These are phyloP conservation scores for Calliopsis andreniformis DNA, from an alignment of 1,140 invertebrate genomes.

Conservation along the genomic window DNA sequence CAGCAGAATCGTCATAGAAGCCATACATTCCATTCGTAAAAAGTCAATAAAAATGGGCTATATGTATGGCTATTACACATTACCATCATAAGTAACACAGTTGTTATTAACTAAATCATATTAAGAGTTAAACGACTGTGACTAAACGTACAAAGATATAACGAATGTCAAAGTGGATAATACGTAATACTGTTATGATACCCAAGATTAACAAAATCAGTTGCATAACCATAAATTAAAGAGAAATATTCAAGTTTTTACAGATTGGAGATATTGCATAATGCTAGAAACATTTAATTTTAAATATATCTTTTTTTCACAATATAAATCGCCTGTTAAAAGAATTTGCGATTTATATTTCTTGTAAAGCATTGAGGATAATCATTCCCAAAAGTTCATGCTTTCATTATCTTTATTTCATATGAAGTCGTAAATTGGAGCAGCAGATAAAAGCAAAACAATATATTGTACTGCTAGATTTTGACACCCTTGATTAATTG, in stretches of 20 bases:
- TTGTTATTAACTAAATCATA: conserved; percentile 67
- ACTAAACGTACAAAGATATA: conserved; percentile 72
- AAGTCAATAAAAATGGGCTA: conserved; percentile 67
- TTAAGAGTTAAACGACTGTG: conserved; percentile 71
- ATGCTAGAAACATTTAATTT: conserved; percentile 46
- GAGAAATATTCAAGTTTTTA: conserved; percentile 59
- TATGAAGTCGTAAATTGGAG: conserved; percentile 42
- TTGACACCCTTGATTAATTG: background rate
- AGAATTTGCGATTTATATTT: conserved; percentile 52
- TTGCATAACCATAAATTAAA: conserved; percentile 54
- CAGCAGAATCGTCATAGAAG: conserved; percentile 78
- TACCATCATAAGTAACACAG: conserved; percentile 65
- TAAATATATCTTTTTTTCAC: conserved; percentile 48
- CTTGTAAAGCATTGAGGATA: conserved; percentile 22
- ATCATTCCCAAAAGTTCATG: conserved; percentile 22
- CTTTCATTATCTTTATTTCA: conserved; percentile 40
- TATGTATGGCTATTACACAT: conserved; percentile 63
- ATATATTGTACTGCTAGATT: background rate
- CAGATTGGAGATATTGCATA: conserved; percentile 42
- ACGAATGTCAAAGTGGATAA: conserved; percentile 59
- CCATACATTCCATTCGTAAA: conserved; percentile 51
- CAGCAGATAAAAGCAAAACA: conserved; percentile 11
- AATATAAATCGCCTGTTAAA: conserved; percentile 50
- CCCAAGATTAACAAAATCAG: conserved; percentile 52
- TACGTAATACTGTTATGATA: conserved; percentile 46